Conservation (phyloP, 2,797 vertebrate genomes). For the Peromyscus nudipes region DNA sequence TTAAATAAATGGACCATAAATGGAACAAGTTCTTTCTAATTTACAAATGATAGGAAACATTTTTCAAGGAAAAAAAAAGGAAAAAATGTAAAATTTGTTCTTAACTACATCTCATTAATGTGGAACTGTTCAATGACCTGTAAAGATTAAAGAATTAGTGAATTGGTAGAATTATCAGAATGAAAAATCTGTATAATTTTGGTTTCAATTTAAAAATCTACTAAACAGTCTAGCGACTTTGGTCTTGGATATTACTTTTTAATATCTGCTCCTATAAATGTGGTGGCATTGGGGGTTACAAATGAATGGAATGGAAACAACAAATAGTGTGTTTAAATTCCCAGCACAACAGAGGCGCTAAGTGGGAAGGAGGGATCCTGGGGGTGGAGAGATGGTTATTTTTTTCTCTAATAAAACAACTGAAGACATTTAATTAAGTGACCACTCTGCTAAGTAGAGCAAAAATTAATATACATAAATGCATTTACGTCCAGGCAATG, state of each 20-base stretch:
- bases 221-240: slow-evolving; percentile 89
- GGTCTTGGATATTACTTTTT: slow-evolving; percentile 91
- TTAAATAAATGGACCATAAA: slow-evolving; percentile 94
- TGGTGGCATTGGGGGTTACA: slow-evolving; percentile 85
- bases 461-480: slow-evolving; percentile 91
- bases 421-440: slow-evolving; percentile 92
- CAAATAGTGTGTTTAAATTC: slow-evolving; percentile 88
- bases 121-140: slow-evolving; percentile 92
- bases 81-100: slow-evolving; percentile 91
- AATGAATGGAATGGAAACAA: slow-evolving; percentile 88
- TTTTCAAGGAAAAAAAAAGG: slow-evolving; percentile 91
- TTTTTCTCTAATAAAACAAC: slow-evolving; percentile 89
- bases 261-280: slow-evolving; percentile 88
- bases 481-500: slow-evolving; percentile 88
- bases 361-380: slow-evolving; percentile 57
- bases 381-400: slow-evolving; percentile 38
- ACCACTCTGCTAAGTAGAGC: slow-evolving; percentile 90
- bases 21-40: slow-evolving; percentile 92
- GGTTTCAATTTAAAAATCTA: slow-evolving; percentile 92
- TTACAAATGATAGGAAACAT: slow-evolving; percentile 92
- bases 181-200: slow-evolving; percentile 94
- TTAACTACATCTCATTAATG: slow-evolving; percentile 92
- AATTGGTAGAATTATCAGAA: slow-evolving; percentile 93
- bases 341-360: slow-evolving; percentile 83
- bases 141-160: slow-evolving; percentile 93